phyloP scores from a whole-genome alignment of 2,113 vertebrate species.

The Sprattus sprattus region DNA sequence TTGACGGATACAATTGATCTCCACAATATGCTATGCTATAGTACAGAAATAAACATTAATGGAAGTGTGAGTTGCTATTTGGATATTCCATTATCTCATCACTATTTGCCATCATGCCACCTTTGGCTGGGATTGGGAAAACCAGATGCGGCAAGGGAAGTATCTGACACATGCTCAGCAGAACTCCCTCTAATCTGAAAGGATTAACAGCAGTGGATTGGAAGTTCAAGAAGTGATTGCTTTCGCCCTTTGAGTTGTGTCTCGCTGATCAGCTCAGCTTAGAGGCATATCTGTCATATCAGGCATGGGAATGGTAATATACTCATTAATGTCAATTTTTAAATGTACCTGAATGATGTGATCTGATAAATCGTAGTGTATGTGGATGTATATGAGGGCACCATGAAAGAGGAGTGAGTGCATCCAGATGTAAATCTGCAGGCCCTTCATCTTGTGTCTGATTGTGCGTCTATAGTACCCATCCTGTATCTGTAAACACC shows the following conservation, averaged over 20 bases:
- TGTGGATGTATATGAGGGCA: not conserved
- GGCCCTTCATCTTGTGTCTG: not conserved
- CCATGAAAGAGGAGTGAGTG: not conserved
- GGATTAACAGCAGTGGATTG: constrained; percentile 49
- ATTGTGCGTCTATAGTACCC: constrained; percentile 7
- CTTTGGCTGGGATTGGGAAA: not conserved
- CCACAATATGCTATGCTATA: not conserved
- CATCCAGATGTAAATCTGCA: not conserved
- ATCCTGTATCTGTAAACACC: no score
- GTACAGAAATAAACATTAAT: not conserved
- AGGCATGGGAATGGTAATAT: not conserved
- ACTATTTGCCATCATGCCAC: not conserved
- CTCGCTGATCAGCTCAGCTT: not conserved
- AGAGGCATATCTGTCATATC: no score
- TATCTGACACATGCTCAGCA: constrained; percentile 43
- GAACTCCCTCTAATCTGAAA: constrained; percentile 48
- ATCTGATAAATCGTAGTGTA: not conserved
- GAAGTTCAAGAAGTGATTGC: constrained; percentile 31
- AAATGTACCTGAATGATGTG: not conserved
- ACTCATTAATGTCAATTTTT: not conserved
- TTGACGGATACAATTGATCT: not conserved
- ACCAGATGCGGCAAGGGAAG: constrained; percentile 53
- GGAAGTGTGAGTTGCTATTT: not conserved
- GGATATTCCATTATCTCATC: not conserved
- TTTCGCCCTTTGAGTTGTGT: not conserved